Conservation (phyloP, 92 coral and sea anemone species). For the Phenganax stokvisi region DNA sequence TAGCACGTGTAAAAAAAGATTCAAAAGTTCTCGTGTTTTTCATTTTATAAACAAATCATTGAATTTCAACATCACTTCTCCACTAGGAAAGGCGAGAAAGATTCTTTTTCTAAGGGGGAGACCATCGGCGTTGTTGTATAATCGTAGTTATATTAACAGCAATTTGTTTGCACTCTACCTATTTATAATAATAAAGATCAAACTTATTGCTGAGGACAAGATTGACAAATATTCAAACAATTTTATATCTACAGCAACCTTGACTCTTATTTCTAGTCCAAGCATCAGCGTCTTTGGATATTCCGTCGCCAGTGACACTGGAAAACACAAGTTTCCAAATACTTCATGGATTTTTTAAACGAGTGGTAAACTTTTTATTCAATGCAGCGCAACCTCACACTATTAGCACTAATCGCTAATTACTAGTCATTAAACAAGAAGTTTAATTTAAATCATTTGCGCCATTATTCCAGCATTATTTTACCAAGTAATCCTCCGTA, state of each 20-base stretch:
- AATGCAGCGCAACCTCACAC: too few species aligned
- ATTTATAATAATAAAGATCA: too few species aligned
- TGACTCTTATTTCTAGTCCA: slow-evolving; percentile 91
- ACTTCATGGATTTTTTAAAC: not conserved
- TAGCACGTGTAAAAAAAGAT: too few species aligned
- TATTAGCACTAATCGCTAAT: not conserved
- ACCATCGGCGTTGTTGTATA: too few species aligned
- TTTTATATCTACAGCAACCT: slow-evolving; percentile 40
- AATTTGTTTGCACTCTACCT: too few species aligned
- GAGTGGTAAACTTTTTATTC: not conserved
- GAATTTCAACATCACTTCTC: too few species aligned
- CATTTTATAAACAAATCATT: too few species aligned
- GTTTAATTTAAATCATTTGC: not conserved
- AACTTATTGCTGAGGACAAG: too few species aligned
- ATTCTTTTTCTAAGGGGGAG: too few species aligned
- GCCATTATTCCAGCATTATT: not conserved
- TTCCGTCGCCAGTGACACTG: slow-evolving; percentile 75
- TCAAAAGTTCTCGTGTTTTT: too few species aligned
- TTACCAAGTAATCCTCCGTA: slow-evolving; percentile 92
- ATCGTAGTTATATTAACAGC: too few species aligned
- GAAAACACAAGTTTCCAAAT: not conserved
- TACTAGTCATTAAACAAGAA: not conserved
- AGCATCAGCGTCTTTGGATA: slow-evolving; percentile 91
- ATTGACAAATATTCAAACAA: not conserved
- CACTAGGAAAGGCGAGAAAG: too few species aligned